Base-by-base conservation (phyloP, 2,797 vertebrate species). In the Mareca strepera region DNA sequence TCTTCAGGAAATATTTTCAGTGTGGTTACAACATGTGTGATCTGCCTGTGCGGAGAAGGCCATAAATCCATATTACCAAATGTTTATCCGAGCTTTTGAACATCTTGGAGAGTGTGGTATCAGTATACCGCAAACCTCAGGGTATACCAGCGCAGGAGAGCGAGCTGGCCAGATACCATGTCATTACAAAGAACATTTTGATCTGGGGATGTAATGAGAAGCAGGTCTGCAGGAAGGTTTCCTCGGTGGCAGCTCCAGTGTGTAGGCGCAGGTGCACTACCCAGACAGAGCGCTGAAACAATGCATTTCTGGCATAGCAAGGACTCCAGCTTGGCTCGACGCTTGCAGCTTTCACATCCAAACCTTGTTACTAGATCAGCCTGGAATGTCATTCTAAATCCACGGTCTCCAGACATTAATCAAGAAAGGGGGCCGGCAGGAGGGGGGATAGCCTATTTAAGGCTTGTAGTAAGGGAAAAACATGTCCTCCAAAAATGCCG, bases 321-420 rank as follows among this genome's bases (percentile, higher is more conserved):
- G 59, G 39, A 64, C 43, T 84, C 79, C 23, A 21, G 64, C 67
- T 96, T 96, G 96, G 93, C 96, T 93, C 33, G 7, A 17, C 43
- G 68, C 15, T 17, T 37, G 20, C 41, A 43, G 78, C 63, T 55
- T 79, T 92, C 76, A 74, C 92, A 90, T 96, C 87, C 87, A 95
- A 96, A 89, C 62, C 68, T 91, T 69, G 74, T 97, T 97, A 94
- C 90, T 96, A 95, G 92, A 97, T 91, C 88, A 95, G 84, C 89
- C 88, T 96, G 96, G 92, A 97, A 97, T 97, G 95, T 86, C 92
- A 93, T 70, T 67, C 67, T 82, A 91, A 97, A 95, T 88, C 68
- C 79, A 67, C 59, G 76, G 37, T 94, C 94, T 94, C 70, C 78
- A 94, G 95, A 80, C 84, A 94, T 63, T 94, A 88, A 96, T 88